Evolutionary conservation across 2,797 vertebrate genomes (phyloP), one percentile per base, ranked within the genome.

Genomic region (Gastrophryne carolinensis): DNA sequence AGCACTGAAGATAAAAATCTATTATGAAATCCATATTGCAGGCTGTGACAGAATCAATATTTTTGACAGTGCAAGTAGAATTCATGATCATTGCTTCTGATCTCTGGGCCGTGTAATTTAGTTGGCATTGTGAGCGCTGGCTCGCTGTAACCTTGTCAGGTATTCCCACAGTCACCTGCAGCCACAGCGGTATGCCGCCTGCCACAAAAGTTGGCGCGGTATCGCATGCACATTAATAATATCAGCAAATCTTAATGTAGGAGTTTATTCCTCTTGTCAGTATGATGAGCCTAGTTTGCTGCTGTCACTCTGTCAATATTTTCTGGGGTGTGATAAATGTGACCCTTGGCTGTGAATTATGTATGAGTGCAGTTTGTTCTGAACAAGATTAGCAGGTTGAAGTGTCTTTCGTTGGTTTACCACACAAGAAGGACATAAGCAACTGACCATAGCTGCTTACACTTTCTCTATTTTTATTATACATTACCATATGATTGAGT

Each of bases 271-370:
- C 54, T 41, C 63, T 29, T 67, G 65, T 52, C 66, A 57, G 21
- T 63, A 44, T 57, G 67, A 72, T 71, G 54, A 77, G 56, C 60
- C 34, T 5, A 23, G 58, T 71, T 65, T 52, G 7, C 60, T 35
- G 67, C 62, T 77, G 53, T 64, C 68, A 54, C 34, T 71, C 34
- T 63, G 4, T 21, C 27, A 21, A 37, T n/a, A 24, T 70, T 62
- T 52, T 44, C 30, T 62, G 12, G 60, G 21, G 58, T 64, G 58
- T 71, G 67, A 71, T 71, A 57, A 64, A 77, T 77, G 60, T 44
- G 50, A 39, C 60, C 35, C 57, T 50, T 76, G 47, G 73, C 24
- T 49, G 73, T 69, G 66, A 69, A 69, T 75, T 41, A 58, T 75
- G 37, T 67, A 34, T 60, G 52, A 57, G 72, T 58, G 39, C 37